These are phyloP conservation scores for Cryptotis parvus DNA, from an alignment of 2,113 vertebrate genomes.

Conservation along the genomic window DNA sequence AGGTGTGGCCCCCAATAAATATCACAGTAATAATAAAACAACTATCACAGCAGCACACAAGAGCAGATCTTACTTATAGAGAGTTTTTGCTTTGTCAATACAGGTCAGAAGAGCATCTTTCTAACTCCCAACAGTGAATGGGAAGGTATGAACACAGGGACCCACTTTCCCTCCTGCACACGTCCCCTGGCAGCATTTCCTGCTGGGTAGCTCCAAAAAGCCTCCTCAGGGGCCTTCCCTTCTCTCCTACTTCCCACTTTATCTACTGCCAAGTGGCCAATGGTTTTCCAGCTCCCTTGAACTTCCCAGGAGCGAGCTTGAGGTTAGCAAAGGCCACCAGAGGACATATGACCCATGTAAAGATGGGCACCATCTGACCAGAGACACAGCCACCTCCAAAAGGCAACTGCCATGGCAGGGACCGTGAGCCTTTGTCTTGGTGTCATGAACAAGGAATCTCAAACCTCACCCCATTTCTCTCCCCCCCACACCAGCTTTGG, in stretches of 20 bases:
- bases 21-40: too few relatives aligned
- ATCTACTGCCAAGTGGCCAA: not conserved
- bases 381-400: not conserved
- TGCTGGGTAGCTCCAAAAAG: not conserved
- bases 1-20: too few relatives aligned
- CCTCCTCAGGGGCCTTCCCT: not conserved
- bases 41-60: too few relatives aligned
- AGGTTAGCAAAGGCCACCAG: not conserved
- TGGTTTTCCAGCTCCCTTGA: not conserved
- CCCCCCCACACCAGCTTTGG: not conserved
- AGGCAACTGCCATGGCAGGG: not conserved
- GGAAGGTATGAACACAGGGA: not conserved
- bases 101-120: not conserved
- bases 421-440: not conserved
- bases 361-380: not conserved
- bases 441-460: not conserved
- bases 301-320: not conserved
- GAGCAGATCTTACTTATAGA: too few relatives aligned
- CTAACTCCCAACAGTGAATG: not conserved
- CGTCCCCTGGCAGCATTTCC: too few relatives aligned
- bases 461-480: not conserved
- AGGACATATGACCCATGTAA: not conserved
- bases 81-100: not conserved
- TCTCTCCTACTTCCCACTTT: fast-evolving
- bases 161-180: not conserved